phyloP scores from a whole-genome alignment of 2,888 invertebrate genomes.

The Nomada hirtipes region DNA sequence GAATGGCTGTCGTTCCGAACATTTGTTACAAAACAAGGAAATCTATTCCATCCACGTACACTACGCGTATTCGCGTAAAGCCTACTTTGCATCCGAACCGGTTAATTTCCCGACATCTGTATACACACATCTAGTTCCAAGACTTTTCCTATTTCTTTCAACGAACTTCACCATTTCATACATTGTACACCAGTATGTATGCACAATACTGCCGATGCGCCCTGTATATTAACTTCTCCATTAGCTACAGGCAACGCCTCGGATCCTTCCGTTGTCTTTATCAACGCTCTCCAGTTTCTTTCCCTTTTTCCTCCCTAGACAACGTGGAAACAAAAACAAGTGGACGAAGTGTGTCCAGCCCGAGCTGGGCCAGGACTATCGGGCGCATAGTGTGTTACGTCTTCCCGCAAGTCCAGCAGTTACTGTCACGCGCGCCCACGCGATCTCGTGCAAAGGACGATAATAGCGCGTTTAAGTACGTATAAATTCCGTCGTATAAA shows the following conservation, averaged over 20 bases:
- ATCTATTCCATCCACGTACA: too few relatives aligned
- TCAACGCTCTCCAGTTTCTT: not conserved
- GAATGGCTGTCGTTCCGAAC: too few relatives aligned
- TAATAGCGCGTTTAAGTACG: constrained; percentile 63
- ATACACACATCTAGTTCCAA: not conserved
- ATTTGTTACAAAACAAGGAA: too few relatives aligned
- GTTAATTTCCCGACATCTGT: too few relatives aligned
- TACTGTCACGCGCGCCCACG: constrained; percentile 62
- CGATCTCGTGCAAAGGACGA: constrained; percentile 58
- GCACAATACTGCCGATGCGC: too few relatives aligned
- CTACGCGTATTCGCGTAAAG: too few relatives aligned
- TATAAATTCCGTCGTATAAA: constrained; percentile 63
- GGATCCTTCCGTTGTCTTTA: constrained; percentile 19
- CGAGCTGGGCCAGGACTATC: constrained; percentile 31
- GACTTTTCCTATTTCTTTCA: not conserved
- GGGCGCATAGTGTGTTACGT: constrained; percentile 33
- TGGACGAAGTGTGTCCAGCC: constrained; percentile 18
- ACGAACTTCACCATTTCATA: too few relatives aligned
- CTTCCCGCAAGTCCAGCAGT: constrained; percentile 49
- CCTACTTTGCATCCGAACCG: too few relatives aligned
- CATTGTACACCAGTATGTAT: too few relatives aligned
- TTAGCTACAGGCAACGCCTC: not conserved
- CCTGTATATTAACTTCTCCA: not conserved
- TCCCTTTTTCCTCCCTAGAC: not conserved
- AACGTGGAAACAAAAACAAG: constrained; percentile 13